Percentiles rank a stretch among this genome's conserved stretches.
These are phyloP conservation scores for Tangara arthus DNA, from an alignment of 2,797 vertebrate genomes.

Conservation along the genomic window DNA sequence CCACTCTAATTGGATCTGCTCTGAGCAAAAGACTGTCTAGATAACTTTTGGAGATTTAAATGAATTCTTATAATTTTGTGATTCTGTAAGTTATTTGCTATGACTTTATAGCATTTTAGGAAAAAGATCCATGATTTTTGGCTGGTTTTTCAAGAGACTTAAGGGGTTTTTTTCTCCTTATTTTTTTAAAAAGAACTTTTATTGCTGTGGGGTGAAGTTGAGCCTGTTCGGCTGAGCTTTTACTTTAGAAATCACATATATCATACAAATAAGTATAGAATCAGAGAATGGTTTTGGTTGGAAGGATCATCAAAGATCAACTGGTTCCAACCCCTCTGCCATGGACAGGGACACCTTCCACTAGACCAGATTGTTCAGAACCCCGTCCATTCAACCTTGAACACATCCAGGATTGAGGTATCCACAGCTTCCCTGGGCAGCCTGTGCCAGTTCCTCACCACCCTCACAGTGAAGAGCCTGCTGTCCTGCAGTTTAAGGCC, in stretches of 20 bases:
- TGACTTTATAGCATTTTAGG: neutral
- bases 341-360: neutral
- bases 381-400: neutral
- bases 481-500: neutral
- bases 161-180: fast-evolving
- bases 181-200: neutral
- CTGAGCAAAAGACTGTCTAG: neutral
- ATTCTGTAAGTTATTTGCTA: neutral
- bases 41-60: neutral
- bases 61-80: neutral
- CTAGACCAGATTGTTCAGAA: neutral
- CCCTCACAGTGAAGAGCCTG: neutral
- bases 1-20: neutral
- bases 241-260: neutral
- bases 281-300: neutral
- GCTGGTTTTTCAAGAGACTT: neutral
- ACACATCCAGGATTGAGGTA: fast-evolving
- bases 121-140: neutral
- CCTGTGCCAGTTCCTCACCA: neutral
- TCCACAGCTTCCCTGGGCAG: neutral
- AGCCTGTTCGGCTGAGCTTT: neutral
- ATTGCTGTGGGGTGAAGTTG: neutral
- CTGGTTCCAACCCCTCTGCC: neutral
- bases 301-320: neutral
- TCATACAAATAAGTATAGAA: neutral